Conservation (phyloP, 2,888 invertebrate genomes). For the Caenorhabditis parvicauda region DNA sequence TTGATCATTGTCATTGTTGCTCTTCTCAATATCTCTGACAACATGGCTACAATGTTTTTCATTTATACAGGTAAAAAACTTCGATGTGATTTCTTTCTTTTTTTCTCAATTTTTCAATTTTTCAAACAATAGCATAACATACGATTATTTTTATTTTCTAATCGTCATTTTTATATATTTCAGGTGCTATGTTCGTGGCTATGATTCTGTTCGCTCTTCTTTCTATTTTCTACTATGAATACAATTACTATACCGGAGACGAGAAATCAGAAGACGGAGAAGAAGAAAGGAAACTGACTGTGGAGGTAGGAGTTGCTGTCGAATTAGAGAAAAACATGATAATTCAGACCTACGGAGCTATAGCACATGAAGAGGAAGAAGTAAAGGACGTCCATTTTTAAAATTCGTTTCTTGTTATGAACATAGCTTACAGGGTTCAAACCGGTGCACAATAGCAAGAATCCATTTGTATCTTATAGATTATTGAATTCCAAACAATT, state of each 20-base stretch:
- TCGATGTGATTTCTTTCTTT: too few species aligned
- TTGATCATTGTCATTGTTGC: constrained; percentile 83
- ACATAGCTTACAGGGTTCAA: too few species aligned
- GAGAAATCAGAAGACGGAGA: constrained; percentile 27
- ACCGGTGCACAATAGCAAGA: too few species aligned
- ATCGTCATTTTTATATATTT: not conserved
- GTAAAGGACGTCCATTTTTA: too few species aligned
- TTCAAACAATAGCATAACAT: not conserved
- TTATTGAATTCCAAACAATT: too few species aligned
- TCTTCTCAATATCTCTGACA: constrained; percentile 42
- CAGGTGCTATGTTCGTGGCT: constrained; percentile 79
- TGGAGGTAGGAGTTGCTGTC: not conserved
- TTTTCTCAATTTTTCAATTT: not conserved
- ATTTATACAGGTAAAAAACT: constrained; percentile 45
- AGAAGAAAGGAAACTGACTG: not conserved
- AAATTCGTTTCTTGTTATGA: too few species aligned
- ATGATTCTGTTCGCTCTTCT: constrained; percentile 80
- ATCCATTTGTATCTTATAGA: too few species aligned
- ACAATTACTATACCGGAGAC: constrained; percentile 46
- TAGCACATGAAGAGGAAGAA: too few species aligned
- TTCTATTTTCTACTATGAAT: constrained; percentile 75
- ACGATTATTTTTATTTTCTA: not conserved
- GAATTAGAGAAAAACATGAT: not conserved
- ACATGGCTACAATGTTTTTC: constrained; percentile 51
- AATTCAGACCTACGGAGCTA: too few species aligned